Conservation (phyloP, 1,140 invertebrate genomes). For the Drosophila tani region DNA sequence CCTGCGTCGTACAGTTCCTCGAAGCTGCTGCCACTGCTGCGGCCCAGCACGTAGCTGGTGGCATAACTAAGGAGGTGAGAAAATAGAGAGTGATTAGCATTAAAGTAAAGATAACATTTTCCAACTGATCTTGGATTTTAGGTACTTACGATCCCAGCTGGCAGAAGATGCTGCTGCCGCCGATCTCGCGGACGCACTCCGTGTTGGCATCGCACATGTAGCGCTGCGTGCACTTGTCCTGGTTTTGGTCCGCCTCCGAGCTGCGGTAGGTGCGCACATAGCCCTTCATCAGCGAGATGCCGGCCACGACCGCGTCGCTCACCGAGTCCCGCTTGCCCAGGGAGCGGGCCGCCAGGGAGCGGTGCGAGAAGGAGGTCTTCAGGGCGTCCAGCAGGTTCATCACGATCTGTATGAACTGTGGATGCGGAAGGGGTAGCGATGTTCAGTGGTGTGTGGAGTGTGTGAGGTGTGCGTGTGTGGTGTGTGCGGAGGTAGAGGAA, state of each 20-base stretch:
- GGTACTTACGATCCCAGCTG: constrained; percentile 96
- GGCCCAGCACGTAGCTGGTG: constrained; percentile 92
- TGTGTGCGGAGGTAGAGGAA: constrained; percentile 39
- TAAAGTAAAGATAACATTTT: too few species aligned
- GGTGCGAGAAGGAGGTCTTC: constrained; percentile 95
- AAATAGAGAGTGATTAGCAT: not conserved
- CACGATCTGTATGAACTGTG: constrained; percentile 95
- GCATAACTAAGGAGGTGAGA: constrained; percentile 88
- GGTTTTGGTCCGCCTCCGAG: constrained; percentile 80
- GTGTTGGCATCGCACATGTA: constrained; percentile 95
- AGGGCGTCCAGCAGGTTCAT: constrained; percentile 95
- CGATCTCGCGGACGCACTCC: constrained; percentile 93
- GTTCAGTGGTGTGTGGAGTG: constrained; percentile 50
- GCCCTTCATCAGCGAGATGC: constrained; percentile 94
- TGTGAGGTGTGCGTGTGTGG: constrained; percentile 32
- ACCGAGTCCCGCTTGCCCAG: constrained; percentile 93
- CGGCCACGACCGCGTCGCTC: constrained; percentile 93
- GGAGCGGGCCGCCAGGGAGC: constrained; percentile 92
- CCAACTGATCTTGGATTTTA: too few species aligned
- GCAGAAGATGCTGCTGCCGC: constrained; percentile 94
- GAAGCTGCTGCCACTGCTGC: constrained; percentile 90
- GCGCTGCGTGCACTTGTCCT: constrained; percentile 92
- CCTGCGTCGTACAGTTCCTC: constrained; percentile 93
- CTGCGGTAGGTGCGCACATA: constrained; percentile 93
- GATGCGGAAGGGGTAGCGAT: constrained; percentile 84